Conservation (phyloP, 2,888 invertebrate species). For the Stenodera caucasica region DNA sequence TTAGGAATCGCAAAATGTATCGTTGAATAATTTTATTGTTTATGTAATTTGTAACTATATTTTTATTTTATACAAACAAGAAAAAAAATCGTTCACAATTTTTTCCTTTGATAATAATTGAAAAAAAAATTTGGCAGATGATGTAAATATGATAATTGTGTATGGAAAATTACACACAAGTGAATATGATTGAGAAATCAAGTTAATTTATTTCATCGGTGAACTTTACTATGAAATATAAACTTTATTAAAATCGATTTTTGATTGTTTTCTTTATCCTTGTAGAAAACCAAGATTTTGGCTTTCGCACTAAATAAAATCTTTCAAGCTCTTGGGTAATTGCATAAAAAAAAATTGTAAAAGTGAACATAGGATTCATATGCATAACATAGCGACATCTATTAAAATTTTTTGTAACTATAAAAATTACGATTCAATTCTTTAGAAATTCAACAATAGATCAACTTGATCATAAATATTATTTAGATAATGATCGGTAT, state of each 20-base stretch:
- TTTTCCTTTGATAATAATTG: conserved; percentile 44
- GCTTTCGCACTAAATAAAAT: too few species aligned
- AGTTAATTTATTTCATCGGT: conserved; percentile 47
- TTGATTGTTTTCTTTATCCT: not conserved
- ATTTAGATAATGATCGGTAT: too few species aligned
- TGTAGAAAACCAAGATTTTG: too few species aligned
- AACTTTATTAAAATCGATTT: conserved; percentile 38
- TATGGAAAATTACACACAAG: not conserved
- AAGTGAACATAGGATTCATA: too few species aligned
- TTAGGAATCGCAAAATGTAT: conserved; percentile 53
- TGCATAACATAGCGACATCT: too few species aligned
- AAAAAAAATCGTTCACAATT: conserved; percentile 44
- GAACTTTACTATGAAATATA: conserved; percentile 43
- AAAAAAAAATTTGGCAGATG: conserved; percentile 17
- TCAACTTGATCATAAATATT: too few species aligned
- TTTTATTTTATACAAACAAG: conserved; percentile 52
- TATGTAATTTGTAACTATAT: conserved; percentile 56
- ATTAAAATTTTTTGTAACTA: too few species aligned
- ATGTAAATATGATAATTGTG: conserved; percentile 4
- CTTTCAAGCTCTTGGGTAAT: too few species aligned
- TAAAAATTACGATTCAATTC: too few species aligned
- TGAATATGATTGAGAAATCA: conserved; percentile 30
- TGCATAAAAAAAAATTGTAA: too few species aligned
- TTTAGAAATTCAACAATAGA: too few species aligned
- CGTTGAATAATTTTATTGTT: conserved; percentile 53